A percentile compares a stretch with the other conserved stretches of the same genome.
These are phyloP conservation scores for Bubo scandiacus DNA, from an alignment of 2,113 vertebrate species.

Conservation along the genomic window DNA sequence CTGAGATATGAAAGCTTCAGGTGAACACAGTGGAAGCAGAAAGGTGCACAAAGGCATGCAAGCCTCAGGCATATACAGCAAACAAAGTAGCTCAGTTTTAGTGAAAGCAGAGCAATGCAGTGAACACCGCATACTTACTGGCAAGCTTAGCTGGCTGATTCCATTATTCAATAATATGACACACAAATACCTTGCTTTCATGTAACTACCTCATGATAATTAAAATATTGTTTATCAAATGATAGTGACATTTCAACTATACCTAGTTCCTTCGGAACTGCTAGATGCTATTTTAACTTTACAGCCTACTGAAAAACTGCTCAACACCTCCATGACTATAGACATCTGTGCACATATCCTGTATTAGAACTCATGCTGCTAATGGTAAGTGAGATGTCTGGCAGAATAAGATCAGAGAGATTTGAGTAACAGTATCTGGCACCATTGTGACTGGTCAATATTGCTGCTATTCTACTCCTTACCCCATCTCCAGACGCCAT, in stretches of 20 bases:
- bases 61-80: background rate
- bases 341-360: background rate
- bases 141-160: background rate
- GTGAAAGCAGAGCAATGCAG: background rate
- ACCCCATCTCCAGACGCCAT: background rate
- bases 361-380: background rate
- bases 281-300: background rate
- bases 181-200: background rate
- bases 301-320: background rate
- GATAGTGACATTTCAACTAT: background rate
- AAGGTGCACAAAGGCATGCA: background rate
- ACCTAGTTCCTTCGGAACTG: background rate
- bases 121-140: fast-evolving
- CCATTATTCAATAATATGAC: background rate
- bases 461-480: background rate
- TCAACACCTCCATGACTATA: background rate
- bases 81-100: background rate
- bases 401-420: background rate
- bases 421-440: background rate
- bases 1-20: background rate
- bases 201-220: fast-evolving
- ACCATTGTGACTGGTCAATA: background rate
- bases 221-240: background rate
- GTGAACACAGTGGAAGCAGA: background rate
- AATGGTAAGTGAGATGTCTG: background rate